These are phyloP conservation scores for Idaea dimidiata DNA, from an alignment of 2,888 invertebrate species.

Conservation along the genomic window DNA sequence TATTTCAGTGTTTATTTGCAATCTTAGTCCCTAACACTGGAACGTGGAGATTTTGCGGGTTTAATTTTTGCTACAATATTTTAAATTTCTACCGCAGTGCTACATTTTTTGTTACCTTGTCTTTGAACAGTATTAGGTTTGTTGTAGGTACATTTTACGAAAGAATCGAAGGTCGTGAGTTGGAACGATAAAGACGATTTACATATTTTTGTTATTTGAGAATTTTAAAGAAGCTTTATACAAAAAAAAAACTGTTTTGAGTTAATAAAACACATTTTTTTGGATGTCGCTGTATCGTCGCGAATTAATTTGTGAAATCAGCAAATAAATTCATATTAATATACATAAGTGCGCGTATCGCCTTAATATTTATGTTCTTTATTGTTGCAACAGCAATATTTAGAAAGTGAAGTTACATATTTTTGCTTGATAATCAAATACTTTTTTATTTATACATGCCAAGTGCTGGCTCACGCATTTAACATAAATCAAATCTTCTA, in stretches of 20 bases:
- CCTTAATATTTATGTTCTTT: too few species aligned
- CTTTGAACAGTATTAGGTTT: neutral
- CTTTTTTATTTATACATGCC: too few species aligned
- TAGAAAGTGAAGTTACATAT: too few species aligned
- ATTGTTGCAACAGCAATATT: too few species aligned
- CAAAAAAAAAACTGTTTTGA: neutral
- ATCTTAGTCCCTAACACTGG: neutral
- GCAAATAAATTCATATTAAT: too few species aligned
- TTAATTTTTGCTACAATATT: neutral
- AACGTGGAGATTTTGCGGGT: constrained; percentile 1
- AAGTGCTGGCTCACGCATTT: too few species aligned
- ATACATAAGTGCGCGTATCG: too few species aligned
- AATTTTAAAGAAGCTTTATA: neutral
- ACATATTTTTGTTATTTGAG: neutral
- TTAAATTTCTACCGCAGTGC: neutral
- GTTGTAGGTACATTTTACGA: neutral
- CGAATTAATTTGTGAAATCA: too few species aligned
- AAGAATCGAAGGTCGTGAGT: neutral
- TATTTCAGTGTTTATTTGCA: neutral
- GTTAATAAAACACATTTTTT: too few species aligned
- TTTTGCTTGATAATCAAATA: too few species aligned
- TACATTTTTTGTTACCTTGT: neutral
- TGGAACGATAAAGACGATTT: neutral
- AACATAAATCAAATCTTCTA: too few species aligned
- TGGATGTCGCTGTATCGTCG: too few species aligned